Conservation (phyloP, 2,888 invertebrate species). For the Notodonta dromedarius region DNA sequence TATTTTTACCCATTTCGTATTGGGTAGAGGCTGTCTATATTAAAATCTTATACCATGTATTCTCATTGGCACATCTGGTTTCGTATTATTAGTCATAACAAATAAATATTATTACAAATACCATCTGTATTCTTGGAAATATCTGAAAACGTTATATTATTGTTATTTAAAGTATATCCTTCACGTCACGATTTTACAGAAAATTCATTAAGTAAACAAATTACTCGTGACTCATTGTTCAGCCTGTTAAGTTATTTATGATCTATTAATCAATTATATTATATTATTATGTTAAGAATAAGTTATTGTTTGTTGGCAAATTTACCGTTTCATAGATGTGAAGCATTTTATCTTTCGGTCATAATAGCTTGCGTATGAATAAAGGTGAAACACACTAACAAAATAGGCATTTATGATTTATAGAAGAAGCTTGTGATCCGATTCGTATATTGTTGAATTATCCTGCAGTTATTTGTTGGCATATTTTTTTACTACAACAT, state of each 20-base stretch:
- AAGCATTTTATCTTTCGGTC: conserved; percentile 25
- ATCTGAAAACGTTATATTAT: conserved; percentile 10
- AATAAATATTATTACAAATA: conserved; percentile 21
- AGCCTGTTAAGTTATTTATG: conserved; percentile 52
- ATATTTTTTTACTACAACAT: too few relatives aligned
- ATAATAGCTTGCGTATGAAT: conserved; percentile 12
- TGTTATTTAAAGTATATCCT: conserved; percentile 20
- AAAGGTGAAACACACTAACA: conserved; percentile 23
- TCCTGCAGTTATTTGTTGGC: too few relatives aligned
- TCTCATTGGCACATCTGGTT: conserved; percentile 21
- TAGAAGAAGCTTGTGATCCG: not conserved
- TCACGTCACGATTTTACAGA: conserved; percentile 24
- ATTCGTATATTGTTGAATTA: too few relatives aligned
- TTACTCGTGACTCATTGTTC: conserved; percentile 46
- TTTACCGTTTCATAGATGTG: conserved; percentile 24
- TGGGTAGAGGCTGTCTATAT: not conserved
- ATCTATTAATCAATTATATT: conserved; percentile 48
- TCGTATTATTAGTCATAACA: conserved; percentile 21
- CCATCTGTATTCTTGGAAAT: conserved; percentile 23
- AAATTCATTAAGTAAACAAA: conserved; percentile 32
- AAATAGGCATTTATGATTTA: not conserved
- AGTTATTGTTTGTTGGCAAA: conserved; percentile 43
- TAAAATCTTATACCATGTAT: conserved; percentile 4
- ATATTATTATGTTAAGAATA: conserved; percentile 33
- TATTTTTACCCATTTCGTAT: not conserved